These are phyloP conservation scores for Drosophila parvula DNA, from an alignment of 1,140 invertebrate genomes.

Conservation along the genomic window DNA sequence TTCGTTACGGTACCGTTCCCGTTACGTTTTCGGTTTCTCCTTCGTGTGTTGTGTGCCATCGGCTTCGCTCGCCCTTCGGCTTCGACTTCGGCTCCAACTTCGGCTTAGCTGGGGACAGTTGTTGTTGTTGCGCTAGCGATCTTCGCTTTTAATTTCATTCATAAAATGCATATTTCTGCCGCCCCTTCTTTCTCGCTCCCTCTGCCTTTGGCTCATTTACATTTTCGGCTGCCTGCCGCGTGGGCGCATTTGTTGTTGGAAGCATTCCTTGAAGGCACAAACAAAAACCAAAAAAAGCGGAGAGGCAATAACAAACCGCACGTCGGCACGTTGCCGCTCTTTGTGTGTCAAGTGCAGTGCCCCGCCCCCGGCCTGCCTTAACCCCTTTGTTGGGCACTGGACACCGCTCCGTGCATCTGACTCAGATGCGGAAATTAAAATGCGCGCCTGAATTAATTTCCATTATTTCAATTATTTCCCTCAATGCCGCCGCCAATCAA, in stretches of 20 bases:
- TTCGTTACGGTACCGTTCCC: conserved; percentile 21
- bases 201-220: conserved; percentile 22
- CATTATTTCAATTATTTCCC: conserved; percentile 18
- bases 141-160: conserved; percentile 73
- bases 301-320: conserved; percentile 32
- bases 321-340: conserved; percentile 45
- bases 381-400: too few relatives aligned
- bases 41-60: conserved; percentile 17
- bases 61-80: conserved; percentile 14
- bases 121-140: conserved; percentile 33
- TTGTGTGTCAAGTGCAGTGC: conserved; percentile 49
- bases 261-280: conserved; percentile 25
- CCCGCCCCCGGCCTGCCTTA: not conserved
- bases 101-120: not conserved
- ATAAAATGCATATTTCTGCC: conserved; percentile 55
- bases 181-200: not conserved
- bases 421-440: conserved; percentile 43
- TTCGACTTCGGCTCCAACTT: conserved; percentile 6
- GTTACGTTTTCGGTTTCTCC: conserved; percentile 11
- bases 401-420: not conserved
- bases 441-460: conserved; percentile 37
- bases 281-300: conserved; percentile 8
- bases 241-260: conserved; percentile 17
- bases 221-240: conserved; percentile 34
- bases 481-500: conserved; percentile 27